phyloP scores from a whole-genome alignment of 2,888 invertebrate genomes.

The Glomeris marginata region DNA sequence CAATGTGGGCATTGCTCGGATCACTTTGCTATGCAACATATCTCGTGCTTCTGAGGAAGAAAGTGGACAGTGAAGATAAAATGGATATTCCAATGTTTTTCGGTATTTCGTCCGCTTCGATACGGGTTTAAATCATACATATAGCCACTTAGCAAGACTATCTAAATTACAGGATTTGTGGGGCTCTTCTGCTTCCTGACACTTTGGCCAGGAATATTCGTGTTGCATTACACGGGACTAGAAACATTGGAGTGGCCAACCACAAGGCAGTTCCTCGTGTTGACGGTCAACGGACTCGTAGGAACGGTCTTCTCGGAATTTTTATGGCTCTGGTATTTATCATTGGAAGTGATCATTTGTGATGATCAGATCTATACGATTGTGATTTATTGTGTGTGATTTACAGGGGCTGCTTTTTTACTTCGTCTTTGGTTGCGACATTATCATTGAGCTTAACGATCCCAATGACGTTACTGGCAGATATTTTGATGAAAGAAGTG shows the following conservation, averaged over 20 bases:
- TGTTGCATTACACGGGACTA: constrained; percentile 58
- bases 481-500: constrained; percentile 54
- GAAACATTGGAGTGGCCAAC: constrained; percentile 78
- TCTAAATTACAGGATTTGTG: constrained; percentile 57
- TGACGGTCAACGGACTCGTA: constrained; percentile 70
- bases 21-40: constrained; percentile 82
- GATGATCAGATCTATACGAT: background rate
- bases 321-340: constrained; percentile 69
- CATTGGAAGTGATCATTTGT: background rate
- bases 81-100: constrained; percentile 92
- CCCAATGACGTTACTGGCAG: constrained; percentile 77
- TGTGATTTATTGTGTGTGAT: background rate
- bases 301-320: constrained; percentile 85
- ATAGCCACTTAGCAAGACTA: background rate
- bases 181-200: constrained; percentile 77
- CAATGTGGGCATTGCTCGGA: constrained; percentile 65
- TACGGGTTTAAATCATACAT: background rate
- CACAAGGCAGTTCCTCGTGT: constrained; percentile 57
- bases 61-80: constrained; percentile 81
- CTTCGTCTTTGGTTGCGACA: constrained; percentile 78
- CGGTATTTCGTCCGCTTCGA: constrained; percentile 40
- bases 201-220: constrained; percentile 77
- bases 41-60: constrained; percentile 62
- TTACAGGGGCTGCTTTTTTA: constrained; percentile 81
- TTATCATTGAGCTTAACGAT: constrained; percentile 69